phyloP scores from a whole-genome alignment of 2,113 vertebrate genomes.

The Toxotes jaculatrix region DNA sequence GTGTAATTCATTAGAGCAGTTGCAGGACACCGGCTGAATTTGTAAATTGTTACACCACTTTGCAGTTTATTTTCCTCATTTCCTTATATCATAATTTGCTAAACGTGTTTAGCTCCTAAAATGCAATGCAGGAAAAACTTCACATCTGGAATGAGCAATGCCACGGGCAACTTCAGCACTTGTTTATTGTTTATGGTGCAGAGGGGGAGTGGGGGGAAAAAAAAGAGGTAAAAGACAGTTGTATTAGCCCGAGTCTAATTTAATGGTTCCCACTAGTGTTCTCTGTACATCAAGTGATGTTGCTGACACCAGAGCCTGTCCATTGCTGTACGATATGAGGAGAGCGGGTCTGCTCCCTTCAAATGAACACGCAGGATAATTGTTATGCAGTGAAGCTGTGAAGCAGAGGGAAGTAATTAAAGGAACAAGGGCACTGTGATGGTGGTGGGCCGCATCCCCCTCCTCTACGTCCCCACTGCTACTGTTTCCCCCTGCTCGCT shows the following conservation, averaged over 20 bases:
- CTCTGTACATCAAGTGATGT: slow-evolving; percentile 55
- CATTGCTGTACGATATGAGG: slow-evolving; percentile 47
- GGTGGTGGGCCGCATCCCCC: slow-evolving; percentile 55
- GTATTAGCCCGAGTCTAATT: slow-evolving; percentile 47
- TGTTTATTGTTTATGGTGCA: slow-evolving; percentile 48
- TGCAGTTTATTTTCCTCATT: slow-evolving; percentile 16
- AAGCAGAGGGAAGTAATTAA: slow-evolving; percentile 82
- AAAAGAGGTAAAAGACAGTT: slow-evolving; percentile 45
- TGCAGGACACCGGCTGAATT: slow-evolving; percentile 6
- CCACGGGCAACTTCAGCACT: slow-evolving; percentile 11
- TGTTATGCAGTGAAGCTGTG: slow-evolving; percentile 80
- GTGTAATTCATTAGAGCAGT: slow-evolving; percentile 20
- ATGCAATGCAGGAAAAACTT: neutral
- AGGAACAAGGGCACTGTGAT: slow-evolving; percentile 79
- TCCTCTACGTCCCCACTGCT: slow-evolving; percentile 28
- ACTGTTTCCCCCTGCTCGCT: slow-evolving; percentile 33
- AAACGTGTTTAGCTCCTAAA: neutral
- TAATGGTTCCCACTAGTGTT: slow-evolving; percentile 59
- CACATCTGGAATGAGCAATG: slow-evolving; percentile 11
- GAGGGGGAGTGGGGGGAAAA: neutral
- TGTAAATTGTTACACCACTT: slow-evolving; percentile 17
- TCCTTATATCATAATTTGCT: neutral
- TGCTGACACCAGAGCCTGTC: slow-evolving; percentile 66
- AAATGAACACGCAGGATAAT: slow-evolving; percentile 77
- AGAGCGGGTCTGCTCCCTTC: slow-evolving; percentile 61